Evolutionary conservation across 2,797 vertebrate species (phyloP).

Genomic region (Amblyopsis hoosieri): DNA sequence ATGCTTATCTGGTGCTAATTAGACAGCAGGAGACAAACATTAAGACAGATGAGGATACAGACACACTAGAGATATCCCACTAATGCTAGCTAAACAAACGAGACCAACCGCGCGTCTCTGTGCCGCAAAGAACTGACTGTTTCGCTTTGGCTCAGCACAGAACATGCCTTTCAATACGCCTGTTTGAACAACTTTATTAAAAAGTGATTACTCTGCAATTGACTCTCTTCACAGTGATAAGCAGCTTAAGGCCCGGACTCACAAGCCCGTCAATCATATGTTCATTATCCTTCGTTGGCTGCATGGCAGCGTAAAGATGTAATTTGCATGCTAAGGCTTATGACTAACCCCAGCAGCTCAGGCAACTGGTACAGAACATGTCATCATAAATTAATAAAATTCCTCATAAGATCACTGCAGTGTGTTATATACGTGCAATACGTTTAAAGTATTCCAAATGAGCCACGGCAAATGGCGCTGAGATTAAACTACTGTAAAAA

Average conservation of each 20-base stretch:
- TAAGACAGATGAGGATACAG: conserved; percentile 9
- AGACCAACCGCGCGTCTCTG: conserved; percentile 20
- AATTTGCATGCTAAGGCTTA: conserved; percentile 29
- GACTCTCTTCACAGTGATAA: conserved; percentile 65
- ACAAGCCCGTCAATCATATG: conserved; percentile 60
- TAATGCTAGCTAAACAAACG: conserved; percentile 30
- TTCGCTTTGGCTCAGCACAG: conserved; percentile 45
- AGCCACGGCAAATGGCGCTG: not conserved
- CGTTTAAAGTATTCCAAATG: too few relatives aligned
- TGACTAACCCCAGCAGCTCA: conserved; percentile 24
- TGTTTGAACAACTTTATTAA: conserved; percentile 66
- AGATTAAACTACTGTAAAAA: not conserved
- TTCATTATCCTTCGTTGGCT: conserved; percentile 26
- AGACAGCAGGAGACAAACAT: conserved; percentile 10
- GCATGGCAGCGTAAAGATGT: conserved; percentile 15
- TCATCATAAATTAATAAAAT: not conserved
- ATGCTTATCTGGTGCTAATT: conserved; percentile 16
- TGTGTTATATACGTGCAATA: conserved; percentile 13
- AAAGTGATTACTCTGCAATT: conserved; percentile 69
- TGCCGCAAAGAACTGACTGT: conserved; percentile 29
- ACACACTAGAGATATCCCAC: not conserved
- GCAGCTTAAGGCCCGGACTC: conserved; percentile 62
- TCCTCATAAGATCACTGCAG: conserved; percentile 13
- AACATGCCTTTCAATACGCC: conserved; percentile 60
- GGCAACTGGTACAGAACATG: conserved; percentile 8